Evolutionary conservation across 2,888 invertebrate genomes (phyloP), one percentile per base, ranked within the genome.

Genomic region (Pachymerium ferrugineum): DNA sequence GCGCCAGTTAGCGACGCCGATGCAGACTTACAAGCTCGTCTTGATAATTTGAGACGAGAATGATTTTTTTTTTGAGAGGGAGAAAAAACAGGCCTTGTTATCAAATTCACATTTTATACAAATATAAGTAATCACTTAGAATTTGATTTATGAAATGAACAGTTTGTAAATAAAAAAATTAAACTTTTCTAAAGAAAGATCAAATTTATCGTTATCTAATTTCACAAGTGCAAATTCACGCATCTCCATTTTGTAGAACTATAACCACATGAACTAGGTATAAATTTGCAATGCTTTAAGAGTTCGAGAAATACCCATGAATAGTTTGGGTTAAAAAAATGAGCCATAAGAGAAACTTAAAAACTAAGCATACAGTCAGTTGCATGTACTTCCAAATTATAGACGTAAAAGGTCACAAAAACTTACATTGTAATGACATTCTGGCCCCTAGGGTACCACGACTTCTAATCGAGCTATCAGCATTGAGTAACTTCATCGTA

Each of bases 1-100:
- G 80, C 80, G 5, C 80, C 81, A 4, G 79, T 89, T 74, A 86
- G 88, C n/a, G 94, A 93, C 83, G 94, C 94, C 0, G 97, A 98
- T 85, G 97, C 97, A 22, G 98, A 98, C 85, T 87, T 99, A 77
- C 97, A 98, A 85, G 97, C 97, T 73, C 87, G 98, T 78, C 87
- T 98, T 79, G 96, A 98, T 85, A 97, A 97, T 85, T 86, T 98
- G 81, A 88, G 96, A 79, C 87, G 94, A 78, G 94, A 95, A 86
- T 92, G 68, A 74, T 33, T 22, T 47, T 3, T 38, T 38, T 38
- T n/a, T n/a, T n/a, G n/a, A n/a, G n/a, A n/a, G 38, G 38, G 14
- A 38, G 12, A 38, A n/a, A n/a, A n/a, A n/a, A n/a, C n/a, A 38
- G 5, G 38, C 6, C 16, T 47, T 47, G 16, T 47, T n/a, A 47